phyloP scores from a whole-genome alignment of 2,113 vertebrate genomes.

The Nematolebias whitei region DNA sequence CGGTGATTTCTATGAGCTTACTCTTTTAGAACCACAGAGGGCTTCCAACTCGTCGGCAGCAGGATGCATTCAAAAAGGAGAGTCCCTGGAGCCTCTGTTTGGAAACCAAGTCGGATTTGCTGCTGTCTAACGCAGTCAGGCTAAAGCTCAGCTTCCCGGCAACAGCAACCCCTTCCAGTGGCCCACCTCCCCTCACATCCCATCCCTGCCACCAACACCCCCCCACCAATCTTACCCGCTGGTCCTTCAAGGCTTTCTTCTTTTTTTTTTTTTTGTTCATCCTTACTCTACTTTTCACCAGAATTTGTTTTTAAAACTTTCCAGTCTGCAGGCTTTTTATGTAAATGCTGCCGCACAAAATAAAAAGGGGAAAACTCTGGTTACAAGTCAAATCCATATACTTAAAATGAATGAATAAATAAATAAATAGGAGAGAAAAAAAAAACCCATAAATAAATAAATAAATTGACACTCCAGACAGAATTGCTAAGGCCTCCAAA shows the following conservation, averaged over 20 bases:
- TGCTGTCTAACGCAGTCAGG: slow-evolving; percentile 76
- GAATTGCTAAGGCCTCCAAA: slow-evolving; percentile 77
- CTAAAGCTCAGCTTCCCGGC: slow-evolving; percentile 76
- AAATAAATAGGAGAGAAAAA: background rate
- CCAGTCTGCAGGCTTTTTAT: slow-evolving; percentile 80
- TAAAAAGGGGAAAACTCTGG: slow-evolving; percentile 61
- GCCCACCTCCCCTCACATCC: slow-evolving; percentile 34
- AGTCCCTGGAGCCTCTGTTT: slow-evolving; percentile 83
- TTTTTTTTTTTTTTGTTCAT: slow-evolving; percentile 80
- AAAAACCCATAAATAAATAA: background rate
- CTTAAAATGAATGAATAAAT: slow-evolving; percentile 41
- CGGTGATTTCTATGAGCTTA: slow-evolving; percentile 77
- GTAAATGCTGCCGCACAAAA: slow-evolving; percentile 77
- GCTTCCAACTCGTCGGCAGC: slow-evolving; percentile 66
- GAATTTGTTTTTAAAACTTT: slow-evolving; percentile 77
- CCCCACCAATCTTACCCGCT: slow-evolving; percentile 23
- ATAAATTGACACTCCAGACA: slow-evolving; percentile 79
- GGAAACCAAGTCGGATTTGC: slow-evolving; percentile 83
- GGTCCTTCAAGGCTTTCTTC: slow-evolving; percentile 72
- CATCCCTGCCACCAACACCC: slow-evolving; percentile 32
- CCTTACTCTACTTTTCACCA: slow-evolving; percentile 76
- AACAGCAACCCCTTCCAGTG: slow-evolving; percentile 57
- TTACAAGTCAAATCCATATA: slow-evolving; percentile 74
- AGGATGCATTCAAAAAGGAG: slow-evolving; percentile 71
- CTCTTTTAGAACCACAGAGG: slow-evolving; percentile 79